Conservation (phyloP, 1,140 invertebrate genomes). For the Plutomurus gul region DNA sequence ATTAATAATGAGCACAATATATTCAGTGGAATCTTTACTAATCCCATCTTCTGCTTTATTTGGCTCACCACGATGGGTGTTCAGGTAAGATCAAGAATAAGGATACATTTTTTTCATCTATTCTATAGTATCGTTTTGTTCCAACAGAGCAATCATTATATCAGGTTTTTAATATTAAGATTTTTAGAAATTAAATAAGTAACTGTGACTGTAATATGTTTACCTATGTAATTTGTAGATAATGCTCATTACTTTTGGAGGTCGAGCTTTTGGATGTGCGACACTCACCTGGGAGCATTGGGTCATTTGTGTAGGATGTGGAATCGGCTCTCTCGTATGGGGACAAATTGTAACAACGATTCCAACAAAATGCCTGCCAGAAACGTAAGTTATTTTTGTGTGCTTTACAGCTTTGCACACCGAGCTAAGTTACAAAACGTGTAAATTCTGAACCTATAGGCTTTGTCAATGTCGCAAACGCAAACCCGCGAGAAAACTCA, state of each 20-base stretch:
- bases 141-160: neutral
- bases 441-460: no score
- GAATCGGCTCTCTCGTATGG: constrained; percentile 69
- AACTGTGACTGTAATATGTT: no score
- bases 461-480: no score
- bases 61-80: constrained; percentile 66
- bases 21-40: constrained; percentile 66
- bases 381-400: neutral
- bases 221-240: no score
- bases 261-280: constrained; percentile 66
- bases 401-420: no score
- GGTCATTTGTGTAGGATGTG: constrained; percentile 70
- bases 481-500: no score
- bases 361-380: constrained; percentile 56
- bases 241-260: constrained; percentile 68
- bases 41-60: constrained; percentile 69
- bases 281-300: constrained; percentile 67
- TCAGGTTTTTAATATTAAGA: neutral
- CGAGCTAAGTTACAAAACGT: no score
- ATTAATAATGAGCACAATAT: constrained; percentile 73
- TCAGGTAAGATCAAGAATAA: constrained; percentile 60
- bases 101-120: neutral
- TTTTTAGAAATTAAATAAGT: no score
- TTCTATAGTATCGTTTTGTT: neutral
- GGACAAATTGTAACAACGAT: constrained; percentile 69